Base-by-base conservation (phyloP, 2,113 vertebrate species). In the Numenius arquata region DNA sequence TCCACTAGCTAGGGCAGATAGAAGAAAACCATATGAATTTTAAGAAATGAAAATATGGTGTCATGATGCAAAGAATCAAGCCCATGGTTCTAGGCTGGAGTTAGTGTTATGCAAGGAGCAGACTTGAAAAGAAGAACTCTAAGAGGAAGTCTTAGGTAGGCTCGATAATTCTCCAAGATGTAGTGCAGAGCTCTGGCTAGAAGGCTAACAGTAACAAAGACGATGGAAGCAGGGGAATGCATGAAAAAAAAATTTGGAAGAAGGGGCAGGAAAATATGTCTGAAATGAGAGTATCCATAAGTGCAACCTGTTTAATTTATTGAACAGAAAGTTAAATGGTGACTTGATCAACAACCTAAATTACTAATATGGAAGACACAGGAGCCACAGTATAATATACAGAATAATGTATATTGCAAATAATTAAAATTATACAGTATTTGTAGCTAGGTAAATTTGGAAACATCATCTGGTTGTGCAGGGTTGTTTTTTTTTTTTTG, bases 401-500 rank as follows among this genome's bases (percentile, higher is more conserved):
- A 90, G 9, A 66, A 36, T 9, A 48, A 48, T 3, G 0, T 43
- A 20, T 36, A 23, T 22, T 56, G 25, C 6, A 76, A 66, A 58
- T 48, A 40, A 7, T 73, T 43, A n/a, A n/a, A 34, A 15, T 78
- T 45, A 74, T 19, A 5, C 65, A 5, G 8, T 41, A 47, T 41
- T 36, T 85, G 5, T 55, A 56, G 2, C 6, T 55, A 27, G 10
- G 1, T 2, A 70, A 23, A 65, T 47, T 84, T 50, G 27, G 41
- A 71, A 80, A 70, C 4, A n/a, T 16, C 17, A 38, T 17, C 7
- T 12, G 23, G 3, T 32, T 53, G 10, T 43, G 4, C 55, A 8
- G 4, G 11, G 10, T n/a, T n/a, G n/a, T n/a, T n/a, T n/a, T 2
- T 41, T 59, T 38, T 8, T 29, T 9, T 5, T 0, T 12, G 20